Evolutionary conservation across 2,797 vertebrate genomes (phyloP).

Genomic region (Agapornis canus): DNA sequence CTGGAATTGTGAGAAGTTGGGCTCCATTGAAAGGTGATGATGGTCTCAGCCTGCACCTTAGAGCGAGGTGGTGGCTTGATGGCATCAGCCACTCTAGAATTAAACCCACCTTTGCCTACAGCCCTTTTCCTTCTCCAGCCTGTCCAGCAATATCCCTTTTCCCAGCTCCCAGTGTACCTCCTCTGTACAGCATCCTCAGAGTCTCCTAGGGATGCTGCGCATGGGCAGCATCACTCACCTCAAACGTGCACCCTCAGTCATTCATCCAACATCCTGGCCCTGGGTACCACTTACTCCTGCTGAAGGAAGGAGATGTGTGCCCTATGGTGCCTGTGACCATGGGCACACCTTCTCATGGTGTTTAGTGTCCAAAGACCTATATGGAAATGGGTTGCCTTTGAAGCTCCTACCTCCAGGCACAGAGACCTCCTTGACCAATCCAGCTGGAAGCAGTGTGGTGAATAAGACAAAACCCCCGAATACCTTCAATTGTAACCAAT

Average conservation of each 20-base stretch:
- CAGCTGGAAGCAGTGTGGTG: neutral
- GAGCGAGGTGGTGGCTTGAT: neutral
- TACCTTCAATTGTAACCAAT: neutral
- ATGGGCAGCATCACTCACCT: neutral
- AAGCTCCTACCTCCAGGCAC: neutral
- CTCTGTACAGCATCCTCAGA: neutral
- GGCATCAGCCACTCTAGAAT: neutral
- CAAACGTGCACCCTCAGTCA: rapidly evolving
- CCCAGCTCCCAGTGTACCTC: neutral
- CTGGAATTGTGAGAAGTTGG: neutral
- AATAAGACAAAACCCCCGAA: neutral
- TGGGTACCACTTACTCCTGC: neutral
- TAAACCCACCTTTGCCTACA: neutral
- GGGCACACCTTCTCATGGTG: neutral
- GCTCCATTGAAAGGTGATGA: neutral
- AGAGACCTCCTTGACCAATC: neutral
- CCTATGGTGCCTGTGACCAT: too few relatives aligned
- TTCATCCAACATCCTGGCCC: too few relatives aligned
- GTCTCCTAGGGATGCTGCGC: neutral
- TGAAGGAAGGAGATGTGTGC: neutral
- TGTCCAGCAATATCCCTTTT: neutral
- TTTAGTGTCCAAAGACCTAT: neutral
- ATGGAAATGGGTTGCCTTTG: neutral
- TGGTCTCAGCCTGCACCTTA: neutral
- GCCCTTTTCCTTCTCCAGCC: neutral